These are phyloP conservation scores for Geotrypetes seraphini DNA, from an alignment of 2,797 vertebrate species.

Conservation along the genomic window DNA sequence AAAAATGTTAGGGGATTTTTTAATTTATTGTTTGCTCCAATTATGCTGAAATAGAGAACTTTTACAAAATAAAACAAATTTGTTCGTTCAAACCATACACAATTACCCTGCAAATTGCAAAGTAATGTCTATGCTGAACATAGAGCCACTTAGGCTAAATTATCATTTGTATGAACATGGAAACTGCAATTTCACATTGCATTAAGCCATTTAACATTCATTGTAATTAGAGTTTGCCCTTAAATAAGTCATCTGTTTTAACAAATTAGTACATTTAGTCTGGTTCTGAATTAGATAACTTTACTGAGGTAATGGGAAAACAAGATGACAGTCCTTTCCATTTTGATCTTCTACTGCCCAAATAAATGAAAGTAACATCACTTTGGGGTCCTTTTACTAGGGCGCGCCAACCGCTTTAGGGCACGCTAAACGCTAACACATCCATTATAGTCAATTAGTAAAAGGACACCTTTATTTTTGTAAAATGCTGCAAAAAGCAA, in stretches of 20 bases:
- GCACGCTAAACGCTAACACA: too few relatives aligned
- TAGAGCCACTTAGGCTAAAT: conserved; percentile 15
- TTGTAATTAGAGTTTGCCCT: conserved; percentile 15
- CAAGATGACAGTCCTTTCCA: too few relatives aligned
- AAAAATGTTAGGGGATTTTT: too few relatives aligned
- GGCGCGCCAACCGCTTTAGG: too few relatives aligned
- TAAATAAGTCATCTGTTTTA: conserved; percentile 29
- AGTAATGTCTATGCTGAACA: conserved; percentile 24
- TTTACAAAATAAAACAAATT: conserved; percentile 24
- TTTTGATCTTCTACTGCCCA: too few relatives aligned
- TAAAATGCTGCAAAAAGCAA: too few relatives aligned
- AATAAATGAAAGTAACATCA: too few relatives aligned
- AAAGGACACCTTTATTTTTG: too few relatives aligned
- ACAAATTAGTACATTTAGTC: conserved; percentile 5
- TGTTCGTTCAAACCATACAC: conserved; percentile 16
- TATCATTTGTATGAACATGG: conserved; percentile 24
- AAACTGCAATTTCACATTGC: conserved; percentile 22
- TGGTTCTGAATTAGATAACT: conserved; percentile 9
- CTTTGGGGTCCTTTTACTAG: too few relatives aligned
- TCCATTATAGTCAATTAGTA: too few relatives aligned
- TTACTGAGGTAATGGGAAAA: not conserved
- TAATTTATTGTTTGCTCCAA: conserved; percentile 11
- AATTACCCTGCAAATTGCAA: conserved; percentile 23
- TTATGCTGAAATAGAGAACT: conserved; percentile 3
- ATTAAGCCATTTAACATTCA: conserved; percentile 26